Evolutionary conservation across 2,797 vertebrate species (phyloP).

Genomic region (Chrosomus eos): DNA sequence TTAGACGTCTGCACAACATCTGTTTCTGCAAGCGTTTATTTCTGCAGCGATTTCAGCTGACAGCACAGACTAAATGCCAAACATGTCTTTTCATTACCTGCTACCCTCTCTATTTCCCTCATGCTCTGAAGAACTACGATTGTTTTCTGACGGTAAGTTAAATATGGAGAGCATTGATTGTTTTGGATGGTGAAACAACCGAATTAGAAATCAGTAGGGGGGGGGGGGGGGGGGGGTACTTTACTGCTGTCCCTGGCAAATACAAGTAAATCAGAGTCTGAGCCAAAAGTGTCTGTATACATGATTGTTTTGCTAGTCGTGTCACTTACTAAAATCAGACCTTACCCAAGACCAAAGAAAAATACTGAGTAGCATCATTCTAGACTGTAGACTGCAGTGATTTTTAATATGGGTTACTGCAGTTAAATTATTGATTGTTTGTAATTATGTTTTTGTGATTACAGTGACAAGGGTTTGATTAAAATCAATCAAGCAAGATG

Average conservation of each 20-base stretch:
- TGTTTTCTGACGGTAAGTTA: slow-evolving; percentile 50
- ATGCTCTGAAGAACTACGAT: slow-evolving; percentile 36
- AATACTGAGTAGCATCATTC: background rate
- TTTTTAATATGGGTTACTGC: background rate
- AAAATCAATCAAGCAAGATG: slow-evolving; percentile 33
- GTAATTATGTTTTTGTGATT: slow-evolving; percentile 25
- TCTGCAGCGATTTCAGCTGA: slow-evolving; percentile 47
- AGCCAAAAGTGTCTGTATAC: slow-evolving; percentile 16
- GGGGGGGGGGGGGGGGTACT: background rate
- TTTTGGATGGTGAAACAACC: slow-evolving; percentile 55
- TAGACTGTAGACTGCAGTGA: background rate
- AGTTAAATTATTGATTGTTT: slow-evolving; percentile 29
- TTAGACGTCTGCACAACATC: slow-evolving; percentile 47
- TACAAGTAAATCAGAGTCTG: slow-evolving; percentile 25
- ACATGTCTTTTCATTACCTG: slow-evolving; percentile 56
- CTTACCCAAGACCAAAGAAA: background rate
- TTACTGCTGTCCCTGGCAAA: slow-evolving; percentile 42
- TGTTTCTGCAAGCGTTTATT: slow-evolving; percentile 56
- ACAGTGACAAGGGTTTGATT: slow-evolving; percentile 27
- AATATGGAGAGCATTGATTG: slow-evolving; percentile 58
- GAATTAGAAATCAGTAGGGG: slow-evolving; percentile 22
- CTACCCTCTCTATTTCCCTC: slow-evolving; percentile 50
- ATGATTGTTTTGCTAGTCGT: slow-evolving; percentile 17
- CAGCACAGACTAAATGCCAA: slow-evolving; percentile 53
- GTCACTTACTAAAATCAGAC: slow-evolving; percentile 15